These are phyloP conservation scores for Andrena haemorrhoa DNA, from an alignment of 2,888 invertebrate species.

Conservation along the genomic window DNA sequence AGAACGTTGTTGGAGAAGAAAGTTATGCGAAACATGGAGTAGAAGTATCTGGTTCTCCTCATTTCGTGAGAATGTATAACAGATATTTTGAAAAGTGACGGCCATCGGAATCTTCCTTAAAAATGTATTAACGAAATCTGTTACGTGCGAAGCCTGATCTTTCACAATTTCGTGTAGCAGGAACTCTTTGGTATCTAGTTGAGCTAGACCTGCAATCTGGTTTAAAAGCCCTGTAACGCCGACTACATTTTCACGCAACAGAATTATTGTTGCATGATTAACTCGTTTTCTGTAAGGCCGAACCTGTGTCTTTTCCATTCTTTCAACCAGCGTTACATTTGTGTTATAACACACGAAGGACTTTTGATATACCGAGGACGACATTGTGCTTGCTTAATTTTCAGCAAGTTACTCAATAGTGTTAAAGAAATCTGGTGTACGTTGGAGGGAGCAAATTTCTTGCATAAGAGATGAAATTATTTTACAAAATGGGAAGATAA, in stretches of 20 bases:
- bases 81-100: neutral
- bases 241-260: slow-evolving; percentile 19
- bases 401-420: neutral
- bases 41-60: neutral
- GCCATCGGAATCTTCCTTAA: neutral
- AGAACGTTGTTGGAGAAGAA: neutral
- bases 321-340: too few relatives aligned
- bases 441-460: neutral
- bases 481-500: neutral
- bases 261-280: too few relatives aligned
- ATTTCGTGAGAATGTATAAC: neutral
- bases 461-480: neutral
- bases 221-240: neutral
- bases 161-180: neutral
- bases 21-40: neutral
- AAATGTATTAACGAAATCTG: slow-evolving; percentile 19
- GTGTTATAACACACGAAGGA: too few relatives aligned
- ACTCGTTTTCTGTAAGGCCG: too few relatives aligned
- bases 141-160: neutral
- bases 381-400: neutral
- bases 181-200: neutral
- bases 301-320: too few relatives aligned
- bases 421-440: neutral
- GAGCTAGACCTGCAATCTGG: neutral
- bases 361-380: neutral